Base-by-base conservation (phyloP, 37 sponge, comb jelly and placozoan genomes). In the Bolinopsis microptera region DNA sequence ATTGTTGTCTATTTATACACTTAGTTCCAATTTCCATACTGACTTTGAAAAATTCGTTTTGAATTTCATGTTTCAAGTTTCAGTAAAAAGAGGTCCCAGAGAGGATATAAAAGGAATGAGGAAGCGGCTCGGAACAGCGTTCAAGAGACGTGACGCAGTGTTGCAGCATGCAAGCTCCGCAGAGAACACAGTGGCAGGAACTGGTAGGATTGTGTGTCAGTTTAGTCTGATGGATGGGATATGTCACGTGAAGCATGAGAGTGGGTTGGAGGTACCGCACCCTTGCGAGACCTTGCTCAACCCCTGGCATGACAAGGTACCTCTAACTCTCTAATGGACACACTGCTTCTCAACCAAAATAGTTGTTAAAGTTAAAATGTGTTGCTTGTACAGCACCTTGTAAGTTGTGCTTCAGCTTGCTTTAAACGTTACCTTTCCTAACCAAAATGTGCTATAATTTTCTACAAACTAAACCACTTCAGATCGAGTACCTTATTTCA, bases 211-310 rank as follows among this genome's bases (percentile, higher is more conserved):
- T 9, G 38, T 36, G 36, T 82, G 38, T 82, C 83, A 82, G 83
- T 82, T 82, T 23, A 82, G 83, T 35, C 23, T 82, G 83, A 5
- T 13, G 38, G 23, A 24, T 0, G 83, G 83, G 24, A 32, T 32
- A 8, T 82, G 83, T 35, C 37, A 32, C 30, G 0, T 82, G 23
- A 82, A 82, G 37, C 38, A 36, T 32, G 83, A 82, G 36, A 82
- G 38, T 82, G 83, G 83, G 38, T 9, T 36, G 38, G 83, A 82
- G 83, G 30, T 82, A 5, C 83, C 83, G 0, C 38, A 35, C 22
- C 83, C 83, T 31, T 82, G 83, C 37, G 83, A 82, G 38, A 35
- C 38, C 23, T 23, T 82, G 8, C 83, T 82, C 23, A 82, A 24
- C 23, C 83, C 83, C 38, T 35, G 23, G 32, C 8, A 18, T 36